phyloP scores from a whole-genome alignment of 1,140 invertebrate genomes.

The Apis mellifera region Amel_HAv3.1 CM009931.2:5584501-5585000 shows the following conservation, averaged over 20 bases:
- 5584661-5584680: conserved; percentile 46
- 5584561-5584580: too few species aligned
- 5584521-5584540: too few species aligned
- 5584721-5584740: not conserved
- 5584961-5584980: not conserved
- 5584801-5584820: not conserved
- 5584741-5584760: conserved; percentile 8
- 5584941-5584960: not conserved
- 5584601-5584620: not conserved
- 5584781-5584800: conserved; percentile 6
- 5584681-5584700: conserved; percentile 70
- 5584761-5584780: not conserved
- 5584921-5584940: not conserved
- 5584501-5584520: too few species aligned
- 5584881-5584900: conserved; percentile 3
- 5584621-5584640: not conserved
- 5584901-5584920: not conserved
- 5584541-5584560: too few species aligned
- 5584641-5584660: not conserved
- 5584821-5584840: conserved; percentile 19
- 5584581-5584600: too few species aligned
- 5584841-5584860: conserved; percentile 21
- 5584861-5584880: conserved; percentile 4
- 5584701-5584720: conserved; percentile 2
- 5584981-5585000: too few species aligned